These are phyloP conservation scores for Acrocyrtus sp. DNA, from an alignment of 2,888 invertebrate genomes.

Conservation along the genomic window DNA sequence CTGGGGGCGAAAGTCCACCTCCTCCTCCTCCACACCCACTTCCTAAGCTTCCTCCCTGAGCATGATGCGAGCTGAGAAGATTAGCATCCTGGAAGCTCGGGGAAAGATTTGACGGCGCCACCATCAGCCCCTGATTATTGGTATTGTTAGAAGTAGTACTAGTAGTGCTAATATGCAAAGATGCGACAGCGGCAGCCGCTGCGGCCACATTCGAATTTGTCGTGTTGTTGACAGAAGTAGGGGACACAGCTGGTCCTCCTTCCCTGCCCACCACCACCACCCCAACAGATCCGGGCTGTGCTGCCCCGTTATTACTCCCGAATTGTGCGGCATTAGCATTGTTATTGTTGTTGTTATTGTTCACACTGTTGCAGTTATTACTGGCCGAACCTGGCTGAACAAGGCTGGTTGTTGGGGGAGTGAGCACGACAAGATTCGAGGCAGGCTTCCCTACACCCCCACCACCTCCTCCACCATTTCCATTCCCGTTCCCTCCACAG, in stretches of 20 bases:
- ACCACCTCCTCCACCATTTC: slow-evolving; percentile 3
- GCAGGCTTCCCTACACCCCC: slow-evolving; percentile 54
- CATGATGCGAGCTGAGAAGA: slow-evolving; percentile 54
- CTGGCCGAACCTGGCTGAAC: slow-evolving; percentile 38
- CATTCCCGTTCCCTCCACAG: too few relatives aligned
- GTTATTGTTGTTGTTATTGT: slow-evolving; percentile 44
- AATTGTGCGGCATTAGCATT: slow-evolving; percentile 37
- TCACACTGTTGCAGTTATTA: slow-evolving; percentile 52
- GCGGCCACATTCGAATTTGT: slow-evolving; percentile 43
- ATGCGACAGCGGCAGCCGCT: slow-evolving; percentile 46
- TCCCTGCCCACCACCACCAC: slow-evolving; percentile 10
- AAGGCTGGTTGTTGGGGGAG: slow-evolving; percentile 53
- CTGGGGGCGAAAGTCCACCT: slow-evolving; percentile 38
- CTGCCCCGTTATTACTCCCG: slow-evolving; percentile 14
- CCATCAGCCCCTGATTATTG: slow-evolving; percentile 24
- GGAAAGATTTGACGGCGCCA: slow-evolving; percentile 59
- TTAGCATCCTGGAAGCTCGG: slow-evolving; percentile 62
- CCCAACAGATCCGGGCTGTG: slow-evolving; percentile 8
- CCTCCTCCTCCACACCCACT: slow-evolving; percentile 17
- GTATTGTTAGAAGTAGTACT: slow-evolving; percentile 24
- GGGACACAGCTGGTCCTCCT: slow-evolving; percentile 24
- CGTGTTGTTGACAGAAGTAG: slow-evolving; percentile 27
- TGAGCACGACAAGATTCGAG: slow-evolving; percentile 58
- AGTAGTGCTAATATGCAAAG: slow-evolving; percentile 37
- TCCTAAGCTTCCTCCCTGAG: not conserved